Percentiles rank a stretch among this genome's conserved stretches.
These are phyloP conservation scores for Tursiops truncatus DNA, from an alignment of 2,113 vertebrate genomes.

Conservation along the genomic window DNA sequence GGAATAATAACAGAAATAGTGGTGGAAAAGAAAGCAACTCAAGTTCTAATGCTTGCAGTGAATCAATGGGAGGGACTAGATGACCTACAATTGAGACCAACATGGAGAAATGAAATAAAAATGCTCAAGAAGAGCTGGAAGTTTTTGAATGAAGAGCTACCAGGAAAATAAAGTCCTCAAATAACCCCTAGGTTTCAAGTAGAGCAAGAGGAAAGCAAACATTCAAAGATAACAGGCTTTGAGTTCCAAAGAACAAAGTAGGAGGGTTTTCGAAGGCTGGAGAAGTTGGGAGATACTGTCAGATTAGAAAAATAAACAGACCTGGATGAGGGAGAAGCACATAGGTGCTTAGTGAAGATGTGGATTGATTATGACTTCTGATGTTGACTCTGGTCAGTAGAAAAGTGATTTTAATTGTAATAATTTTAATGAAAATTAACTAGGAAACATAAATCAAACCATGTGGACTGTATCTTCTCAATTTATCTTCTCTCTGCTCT, in stretches of 20 bases:
- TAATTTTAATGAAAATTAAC: background rate
- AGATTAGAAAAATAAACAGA: background rate
- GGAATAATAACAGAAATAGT: background rate
- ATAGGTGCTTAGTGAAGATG: background rate
- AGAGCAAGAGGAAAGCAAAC: constrained; percentile 55
- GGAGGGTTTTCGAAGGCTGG: constrained; percentile 14
- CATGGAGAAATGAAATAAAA: constrained; percentile 38
- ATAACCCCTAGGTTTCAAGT: constrained; percentile 49
- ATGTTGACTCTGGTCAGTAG: background rate
- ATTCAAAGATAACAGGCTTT: constrained; percentile 41
- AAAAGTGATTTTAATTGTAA: constrained; percentile 16
- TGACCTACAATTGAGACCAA: constrained; percentile 22
- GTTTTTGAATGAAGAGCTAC: constrained; percentile 64
- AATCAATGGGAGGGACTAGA: background rate
- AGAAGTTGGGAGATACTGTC: background rate
- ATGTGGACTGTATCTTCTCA: background rate
- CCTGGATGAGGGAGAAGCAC: background rate
- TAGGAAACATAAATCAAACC: background rate
- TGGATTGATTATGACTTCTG: background rate
- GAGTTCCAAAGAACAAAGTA: constrained; percentile 53
- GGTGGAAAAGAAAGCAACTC: constrained; percentile 21
- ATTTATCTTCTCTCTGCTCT: background rate
- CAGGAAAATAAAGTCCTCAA: constrained; percentile 65
- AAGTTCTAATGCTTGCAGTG: background rate
- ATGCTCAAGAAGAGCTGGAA: constrained; percentile 44